Percentiles rank a stretch among this genome's conserved stretches.
These are phyloP conservation scores for Dasyprocta punctata DNA, from an alignment of 2,113 vertebrate species.

Conservation along the genomic window DNA sequence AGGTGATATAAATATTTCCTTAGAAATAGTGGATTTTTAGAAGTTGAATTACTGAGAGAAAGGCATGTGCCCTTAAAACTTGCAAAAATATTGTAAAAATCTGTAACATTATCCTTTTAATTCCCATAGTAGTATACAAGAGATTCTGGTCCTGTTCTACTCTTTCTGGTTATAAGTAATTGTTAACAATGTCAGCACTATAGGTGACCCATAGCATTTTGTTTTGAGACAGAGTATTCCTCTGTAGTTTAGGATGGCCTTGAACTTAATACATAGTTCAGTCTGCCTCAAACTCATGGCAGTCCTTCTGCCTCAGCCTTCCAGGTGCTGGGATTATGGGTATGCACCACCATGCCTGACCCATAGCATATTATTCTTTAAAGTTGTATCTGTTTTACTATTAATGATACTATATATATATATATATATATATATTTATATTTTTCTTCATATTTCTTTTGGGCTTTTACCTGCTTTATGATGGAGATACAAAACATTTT, in stretches of 20 bases:
- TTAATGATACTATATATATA: neutral
- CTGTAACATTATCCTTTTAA: neutral
- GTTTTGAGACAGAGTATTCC: neutral
- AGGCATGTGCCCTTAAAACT: neutral
- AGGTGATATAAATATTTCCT: neutral
- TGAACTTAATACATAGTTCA: neutral
- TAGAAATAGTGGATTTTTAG: neutral
- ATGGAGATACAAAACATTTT: neutral
- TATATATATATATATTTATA: neutral
- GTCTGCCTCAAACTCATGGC: neutral
- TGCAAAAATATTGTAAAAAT: neutral
- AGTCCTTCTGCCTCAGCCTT: neutral
- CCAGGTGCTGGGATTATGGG: neutral
- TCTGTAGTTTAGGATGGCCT: neutral
- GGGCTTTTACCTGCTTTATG: neutral
- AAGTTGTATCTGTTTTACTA: neutral
- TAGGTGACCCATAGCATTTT: neutral
- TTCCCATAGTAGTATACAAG: neutral
- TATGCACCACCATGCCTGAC: neutral
- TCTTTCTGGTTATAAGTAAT: neutral
- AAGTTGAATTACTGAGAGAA: neutral
- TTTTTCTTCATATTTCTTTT: conserved; percentile 24
- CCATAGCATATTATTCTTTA: neutral
- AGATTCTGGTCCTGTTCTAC: neutral
- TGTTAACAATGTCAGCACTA: neutral